Base-by-base conservation (phyloP, 2,888 invertebrate genomes). In the Dichetophora obliterata region DNA sequence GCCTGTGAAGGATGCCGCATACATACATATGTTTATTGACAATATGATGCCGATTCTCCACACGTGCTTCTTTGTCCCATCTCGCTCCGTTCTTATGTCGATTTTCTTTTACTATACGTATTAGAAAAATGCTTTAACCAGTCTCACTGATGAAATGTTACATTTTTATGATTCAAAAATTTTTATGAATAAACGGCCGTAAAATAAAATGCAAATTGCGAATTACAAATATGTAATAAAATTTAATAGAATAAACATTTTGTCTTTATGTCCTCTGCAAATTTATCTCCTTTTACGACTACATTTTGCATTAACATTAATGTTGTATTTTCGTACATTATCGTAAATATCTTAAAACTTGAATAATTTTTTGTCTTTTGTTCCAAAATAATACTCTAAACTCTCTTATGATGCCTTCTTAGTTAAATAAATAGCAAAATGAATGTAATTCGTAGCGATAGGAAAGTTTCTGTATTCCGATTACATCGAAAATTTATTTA, bases 171-270 rank as follows among this genome's bases (percentile, higher is more conserved):
- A 78, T 80, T 79, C 80, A 84, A 84, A 87, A 86, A 86, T 87
- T 82, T 82, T 83, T 82, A 80, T 80, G 78, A 75, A 76, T 75
- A 73, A 78, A 84, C 83, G 86, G 85, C 82, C 83, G 83, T 86
- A 84, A 85, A 85, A 79, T 75, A 84, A 86, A 86, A 87, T 86
- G 86, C 86, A 87, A 87, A 87, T 86, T 86, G 86, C 86, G 86
- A 86, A 86, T 87, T 87, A 87, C 86, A 87, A 87, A 87, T 87
- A 86, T 86, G 86, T 85, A 87, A 87, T 87, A 87, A 87, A 87
- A 87, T 86, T 87, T 86, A 85, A 85, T 86, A 85, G 85, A 86
- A 85, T 85, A 85, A 84, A 82, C 85, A 85, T 85, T 85, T 84
- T 85, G 85, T 83, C 83, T 85, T 85, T 85, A 85, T 84, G 85